Base-by-base conservation (phyloP, 2,888 invertebrate species). In the Habrosyne pyritoides region DNA sequence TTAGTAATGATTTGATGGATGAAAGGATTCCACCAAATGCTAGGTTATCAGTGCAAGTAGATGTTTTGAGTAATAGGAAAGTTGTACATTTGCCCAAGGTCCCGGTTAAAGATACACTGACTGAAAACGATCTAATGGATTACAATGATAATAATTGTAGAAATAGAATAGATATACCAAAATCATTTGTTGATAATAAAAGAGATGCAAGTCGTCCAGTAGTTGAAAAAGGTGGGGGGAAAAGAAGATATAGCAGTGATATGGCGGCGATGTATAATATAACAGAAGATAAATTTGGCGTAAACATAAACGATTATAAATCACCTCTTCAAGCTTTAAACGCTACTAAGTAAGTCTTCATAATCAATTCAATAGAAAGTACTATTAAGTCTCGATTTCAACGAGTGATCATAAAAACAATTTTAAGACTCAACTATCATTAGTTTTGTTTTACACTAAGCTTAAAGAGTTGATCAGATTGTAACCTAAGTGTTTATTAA, bases 321-420 rank as follows among this genome's bases (percentile, higher is more conserved):
- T 92, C 92, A 7, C 92, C 92, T 24, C 66, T 92, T 28, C 85
- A 86, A 59, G 83, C 91, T 21, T 81, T 91, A 67, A 81, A 76
- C 55, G 66, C 65, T 53, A 79, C 73, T 53, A 79, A 73, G 89
- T 89, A 84, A 89, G 89, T 85, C 18, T 18, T 14, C 14, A 18
- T 64, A 26, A 28, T 30, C 48, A 53, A 54, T 53, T 5, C 0
- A 18, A 18, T n/a, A 33, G 4, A 36, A 12, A 42, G 2, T 10
- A n/a, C 12, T n/a, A n/a, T 33, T 1, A 8, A 14, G 8, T 18
- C 6, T 2, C 42, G 4, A 18, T 42, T 18, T 42, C 42, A 18
- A 6, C 42, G 12, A 42, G n/a, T n/a, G n/a, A n/a, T n/a, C n/a
- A n/a, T n/a, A n/a, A n/a, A n/a, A n/a, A n/a, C n/a, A n/a, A n/a